These are phyloP conservation scores for Setipinna tenuifilis DNA, from an alignment of 2,797 vertebrate genomes.

Conservation along the genomic window DNA sequence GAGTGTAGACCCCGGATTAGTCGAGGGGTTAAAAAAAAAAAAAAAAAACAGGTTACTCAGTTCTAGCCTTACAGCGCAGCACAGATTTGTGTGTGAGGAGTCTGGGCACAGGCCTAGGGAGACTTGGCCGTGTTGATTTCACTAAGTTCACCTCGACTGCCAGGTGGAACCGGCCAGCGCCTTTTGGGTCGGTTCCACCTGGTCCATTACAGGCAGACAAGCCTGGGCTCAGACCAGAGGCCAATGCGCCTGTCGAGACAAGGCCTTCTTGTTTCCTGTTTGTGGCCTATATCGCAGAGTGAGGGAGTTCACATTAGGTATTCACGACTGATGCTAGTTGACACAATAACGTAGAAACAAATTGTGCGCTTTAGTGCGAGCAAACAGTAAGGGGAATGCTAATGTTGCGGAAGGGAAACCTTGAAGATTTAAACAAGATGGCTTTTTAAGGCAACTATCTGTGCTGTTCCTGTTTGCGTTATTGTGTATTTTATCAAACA, in stretches of 20 bases:
- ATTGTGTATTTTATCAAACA: no score
- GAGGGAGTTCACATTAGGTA: neutral
- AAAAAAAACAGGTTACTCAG: neutral
- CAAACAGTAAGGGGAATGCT: neutral
- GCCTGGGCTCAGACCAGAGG: neutral
- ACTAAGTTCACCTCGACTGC: neutral
- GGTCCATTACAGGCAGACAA: neutral
- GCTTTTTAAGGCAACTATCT: no score
- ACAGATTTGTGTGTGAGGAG: neutral
- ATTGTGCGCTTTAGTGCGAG: neutral
- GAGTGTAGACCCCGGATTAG: no score
- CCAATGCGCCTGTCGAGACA: neutral
- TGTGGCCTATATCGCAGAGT: neutral
- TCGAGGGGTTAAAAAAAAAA: no score
- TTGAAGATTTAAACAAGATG: neutral
- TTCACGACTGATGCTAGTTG: neutral
- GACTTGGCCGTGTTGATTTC: neutral
- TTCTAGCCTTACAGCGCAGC: neutral
- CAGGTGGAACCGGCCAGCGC: neutral
- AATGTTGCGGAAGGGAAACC: neutral
- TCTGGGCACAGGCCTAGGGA: neutral
- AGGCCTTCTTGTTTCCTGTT: slow-evolving; percentile 6
- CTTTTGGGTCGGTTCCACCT: neutral
- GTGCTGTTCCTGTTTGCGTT: no score
- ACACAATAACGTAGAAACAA: neutral